These are phyloP conservation scores for Proteles cristata DNA, from an alignment of 2,113 vertebrate genomes.

Conservation along the genomic window DNA sequence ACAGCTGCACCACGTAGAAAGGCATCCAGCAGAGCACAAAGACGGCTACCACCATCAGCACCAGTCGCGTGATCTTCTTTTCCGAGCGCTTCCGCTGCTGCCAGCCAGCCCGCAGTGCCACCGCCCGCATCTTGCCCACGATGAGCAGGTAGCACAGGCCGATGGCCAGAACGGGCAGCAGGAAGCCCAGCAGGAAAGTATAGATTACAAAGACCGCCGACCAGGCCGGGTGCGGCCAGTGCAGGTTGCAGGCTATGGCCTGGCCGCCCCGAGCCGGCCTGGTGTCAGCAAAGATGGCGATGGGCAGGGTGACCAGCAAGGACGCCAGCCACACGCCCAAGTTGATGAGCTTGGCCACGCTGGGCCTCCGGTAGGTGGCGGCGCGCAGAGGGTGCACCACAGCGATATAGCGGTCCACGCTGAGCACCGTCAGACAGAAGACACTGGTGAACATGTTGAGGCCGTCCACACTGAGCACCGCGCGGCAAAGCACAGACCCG, in stretches of 20 bases:
- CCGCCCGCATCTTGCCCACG: conserved; percentile 87
- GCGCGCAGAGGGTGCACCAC: conserved; percentile 89
- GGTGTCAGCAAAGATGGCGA: conserved; percentile 88
- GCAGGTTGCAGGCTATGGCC: conserved; percentile 87
- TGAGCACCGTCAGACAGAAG: conserved; percentile 91
- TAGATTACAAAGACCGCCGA: conserved; percentile 88
- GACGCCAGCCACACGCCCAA: conserved; percentile 88
- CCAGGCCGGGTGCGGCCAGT: conserved; percentile 89
- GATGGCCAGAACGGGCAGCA: conserved; percentile 88
- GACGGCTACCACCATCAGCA: conserved; percentile 89
- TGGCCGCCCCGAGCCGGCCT: conserved; percentile 79
- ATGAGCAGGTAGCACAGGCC: conserved; percentile 90
- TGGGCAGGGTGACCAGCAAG: conserved; percentile 89
- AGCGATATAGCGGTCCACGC: conserved; percentile 90
- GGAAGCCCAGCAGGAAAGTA: conserved; percentile 88
- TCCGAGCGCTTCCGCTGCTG: conserved; percentile 87
- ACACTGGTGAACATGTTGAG: conserved; percentile 93
- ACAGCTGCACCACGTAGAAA: conserved; percentile 89
- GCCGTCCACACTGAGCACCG: conserved; percentile 91
- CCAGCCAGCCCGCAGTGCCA: conserved; percentile 86
- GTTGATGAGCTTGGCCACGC: conserved; percentile 87
- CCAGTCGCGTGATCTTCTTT: conserved; percentile 89
- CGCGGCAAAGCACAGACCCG: conserved; percentile 88
- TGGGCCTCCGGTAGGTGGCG: conserved; percentile 86
- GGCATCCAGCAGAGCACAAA: conserved; percentile 91